These are phyloP conservation scores for Catharus ustulatus DNA, from an alignment of 2,797 vertebrate species.

Conservation along the genomic window DNA sequence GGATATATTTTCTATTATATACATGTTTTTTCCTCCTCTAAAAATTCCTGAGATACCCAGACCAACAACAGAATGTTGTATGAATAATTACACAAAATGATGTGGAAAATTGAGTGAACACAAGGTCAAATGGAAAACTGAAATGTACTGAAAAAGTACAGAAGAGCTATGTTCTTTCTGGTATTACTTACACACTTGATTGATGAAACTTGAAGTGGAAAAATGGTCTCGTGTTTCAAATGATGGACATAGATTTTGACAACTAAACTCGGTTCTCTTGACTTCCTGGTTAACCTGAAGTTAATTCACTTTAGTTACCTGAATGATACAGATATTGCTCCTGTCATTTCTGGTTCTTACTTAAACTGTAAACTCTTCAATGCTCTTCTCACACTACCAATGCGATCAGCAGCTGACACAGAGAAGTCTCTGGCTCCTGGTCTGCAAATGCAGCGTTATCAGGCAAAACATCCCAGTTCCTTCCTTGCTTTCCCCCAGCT, in stretches of 20 bases:
- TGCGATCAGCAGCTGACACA: neutral
- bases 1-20: neutral
- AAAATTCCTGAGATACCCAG: neutral
- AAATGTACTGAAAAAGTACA: neutral
- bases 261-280: neutral
- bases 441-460: neutral
- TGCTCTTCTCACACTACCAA: neutral
- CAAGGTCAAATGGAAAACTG: neutral
- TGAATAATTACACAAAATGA: neutral
- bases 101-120: neutral
- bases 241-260: slow-evolving; percentile 7
- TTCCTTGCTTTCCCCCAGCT: neutral
- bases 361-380: neutral
- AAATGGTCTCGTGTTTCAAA: neutral
- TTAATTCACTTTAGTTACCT: slow-evolving; percentile 3
- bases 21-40: neutral
- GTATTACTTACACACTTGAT: neutral
- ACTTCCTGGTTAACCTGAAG: neutral
- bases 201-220: neutral
- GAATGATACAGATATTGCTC: neutral
- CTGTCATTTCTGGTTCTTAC: neutral
- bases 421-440: neutral
- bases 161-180: neutral
- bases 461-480: neutral
- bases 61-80: neutral